Base-by-base conservation (phyloP, 1,140 invertebrate species). In the Aphaenogaster floridana region DNA sequence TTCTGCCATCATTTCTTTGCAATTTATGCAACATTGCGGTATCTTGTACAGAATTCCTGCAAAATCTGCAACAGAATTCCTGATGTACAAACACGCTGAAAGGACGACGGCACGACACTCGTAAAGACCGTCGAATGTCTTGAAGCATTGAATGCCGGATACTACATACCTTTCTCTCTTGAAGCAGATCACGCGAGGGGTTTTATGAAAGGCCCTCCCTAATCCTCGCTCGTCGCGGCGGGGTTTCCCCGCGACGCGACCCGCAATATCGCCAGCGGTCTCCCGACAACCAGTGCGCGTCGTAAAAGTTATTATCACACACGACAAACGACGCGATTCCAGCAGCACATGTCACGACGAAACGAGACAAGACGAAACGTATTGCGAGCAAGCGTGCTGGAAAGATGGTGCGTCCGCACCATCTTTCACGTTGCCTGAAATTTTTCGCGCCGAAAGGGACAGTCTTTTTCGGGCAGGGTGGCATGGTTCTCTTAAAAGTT, bases 221-320 rank as follows among this genome's bases (percentile, higher is more conserved):
- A 88, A 91, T 90, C 86, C 59, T 45, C 59, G 59, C 71, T 66
- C 45, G 48, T 66, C 71, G 63, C 52, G 36, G 52, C 64, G 42
- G 64, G 69, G 39, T 88, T 61, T 74, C 61, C 42, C n/a, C 50
- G 61, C 66, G 71, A 77, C 66, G 72, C 57, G 57, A 17, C 13
- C 59, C 77, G 89, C 45, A 72, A 89, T 90, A 90, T 80, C 61
- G n/a, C 11, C 61, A 9, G 17, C 42, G 48, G 57, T 71, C 13
- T 42, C 45, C n/a, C 21, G 54, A 54, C 76, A 86, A 59, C 69
- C 76, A 69, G 89, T 72, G 72, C 80, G 45, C 64, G 57, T 91
- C 90, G 89, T 91, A 90, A 90, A 91, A 90, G 89, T 91, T 90
- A 79, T 78, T 79, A 79, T 90, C 89, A 54, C 89, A 21, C 45